These are phyloP conservation scores for Zhuqinia jingwanae DNA, from an alignment of 2,888 invertebrate genomes.

Conservation along the genomic window DNA sequence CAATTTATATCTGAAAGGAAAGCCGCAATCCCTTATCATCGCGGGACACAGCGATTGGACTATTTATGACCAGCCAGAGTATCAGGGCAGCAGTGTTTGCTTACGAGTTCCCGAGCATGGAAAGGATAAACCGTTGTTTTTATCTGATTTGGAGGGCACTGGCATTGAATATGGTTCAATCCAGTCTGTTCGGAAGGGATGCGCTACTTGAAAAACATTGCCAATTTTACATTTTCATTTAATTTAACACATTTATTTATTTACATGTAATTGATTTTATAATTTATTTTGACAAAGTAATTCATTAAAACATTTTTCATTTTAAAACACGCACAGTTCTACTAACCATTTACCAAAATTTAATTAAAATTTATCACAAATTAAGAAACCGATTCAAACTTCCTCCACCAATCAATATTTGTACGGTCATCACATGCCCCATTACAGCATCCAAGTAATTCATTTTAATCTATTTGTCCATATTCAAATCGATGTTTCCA, in stretches of 20 bases:
- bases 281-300: no score
- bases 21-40: conserved; percentile 67
- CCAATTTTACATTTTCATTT: no score
- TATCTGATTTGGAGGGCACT: conserved; percentile 54
- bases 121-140: conserved; percentile 67
- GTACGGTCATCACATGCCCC: background rate
- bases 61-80: conserved; percentile 71
- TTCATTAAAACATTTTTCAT: no score
- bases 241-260: no score
- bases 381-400: background rate
- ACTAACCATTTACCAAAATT: no score
- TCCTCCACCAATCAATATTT: background rate
- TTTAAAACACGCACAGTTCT: no score
- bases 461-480: background rate
- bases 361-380: no score
- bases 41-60: conserved; percentile 75
- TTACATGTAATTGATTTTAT: no score
- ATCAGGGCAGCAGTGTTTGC: conserved; percentile 73
- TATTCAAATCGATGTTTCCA: background rate
- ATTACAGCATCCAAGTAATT: background rate
- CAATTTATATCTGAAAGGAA: conserved; percentile 37
- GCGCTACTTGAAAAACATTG: no score
- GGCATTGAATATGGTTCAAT: conserved; percentile 69
- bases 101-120: conserved; percentile 61
- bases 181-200: conserved; percentile 73